phyloP scores from a whole-genome alignment of 2,797 vertebrate genomes.

The Ara ararauna region DNA sequence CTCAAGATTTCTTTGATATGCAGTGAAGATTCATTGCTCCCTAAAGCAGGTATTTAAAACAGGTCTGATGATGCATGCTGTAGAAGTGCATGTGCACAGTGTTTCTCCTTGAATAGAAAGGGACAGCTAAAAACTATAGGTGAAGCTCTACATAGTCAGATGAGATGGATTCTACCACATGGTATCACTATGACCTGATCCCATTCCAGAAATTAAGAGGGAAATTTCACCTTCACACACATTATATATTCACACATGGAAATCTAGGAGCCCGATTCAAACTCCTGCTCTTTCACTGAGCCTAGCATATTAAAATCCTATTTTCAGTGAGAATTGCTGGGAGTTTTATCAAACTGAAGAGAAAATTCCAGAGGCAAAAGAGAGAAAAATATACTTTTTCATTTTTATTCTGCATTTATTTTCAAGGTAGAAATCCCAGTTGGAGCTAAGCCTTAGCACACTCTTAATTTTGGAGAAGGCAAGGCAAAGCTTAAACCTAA shows the following conservation, averaged over 20 bases:
- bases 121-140: neutral
- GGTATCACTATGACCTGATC: neutral
- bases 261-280: neutral
- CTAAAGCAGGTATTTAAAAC: neutral
- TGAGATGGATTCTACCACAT: neutral
- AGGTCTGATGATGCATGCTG: neutral
- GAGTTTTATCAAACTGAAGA: neutral
- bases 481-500: neutral
- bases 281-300: neutral
- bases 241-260: neutral
- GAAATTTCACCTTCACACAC: neutral
- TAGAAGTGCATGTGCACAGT: neutral
- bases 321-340: neutral
- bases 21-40: neutral
- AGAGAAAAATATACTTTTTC: neutral
- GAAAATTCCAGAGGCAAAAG: neutral
- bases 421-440: neutral
- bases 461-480: neutral
- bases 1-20: neutral
- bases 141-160: neutral
- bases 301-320: neutral
- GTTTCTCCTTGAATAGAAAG: neutral
- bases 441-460: neutral
- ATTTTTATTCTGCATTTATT: neutral
- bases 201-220: neutral